These are phyloP conservation scores for Mesorhabditis sp. DNA, from an alignment of 2,888 invertebrate genomes.

Conservation along the genomic window DNA sequence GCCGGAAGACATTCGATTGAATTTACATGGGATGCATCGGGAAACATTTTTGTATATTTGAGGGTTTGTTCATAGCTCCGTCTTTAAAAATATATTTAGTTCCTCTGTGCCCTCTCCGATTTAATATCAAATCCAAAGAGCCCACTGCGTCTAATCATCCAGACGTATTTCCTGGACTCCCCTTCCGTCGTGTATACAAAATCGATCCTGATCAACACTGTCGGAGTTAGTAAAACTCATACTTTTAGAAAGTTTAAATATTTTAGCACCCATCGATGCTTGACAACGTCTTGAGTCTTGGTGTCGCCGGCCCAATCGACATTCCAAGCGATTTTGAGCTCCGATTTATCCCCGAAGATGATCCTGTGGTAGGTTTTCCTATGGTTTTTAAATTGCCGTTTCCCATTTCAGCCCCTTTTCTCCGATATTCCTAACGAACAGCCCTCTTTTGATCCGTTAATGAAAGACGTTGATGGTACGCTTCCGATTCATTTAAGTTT, in stretches of 20 bases:
- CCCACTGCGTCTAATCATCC: not conserved
- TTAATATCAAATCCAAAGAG: not conserved
- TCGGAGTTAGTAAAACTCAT: not conserved
- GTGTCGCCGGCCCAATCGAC: not conserved
- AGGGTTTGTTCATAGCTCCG: not conserved
- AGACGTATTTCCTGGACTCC: not conserved
- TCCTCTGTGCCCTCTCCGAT: not conserved
- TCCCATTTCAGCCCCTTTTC: too few species aligned
- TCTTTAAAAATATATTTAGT: not conserved
- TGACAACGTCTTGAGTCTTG: not conserved
- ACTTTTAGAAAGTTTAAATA: not conserved
- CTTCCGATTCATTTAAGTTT: too few species aligned
- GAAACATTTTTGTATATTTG: not conserved
- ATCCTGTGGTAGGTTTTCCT: too few species aligned
- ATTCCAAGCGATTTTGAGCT: not conserved
- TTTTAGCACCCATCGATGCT: not conserved
- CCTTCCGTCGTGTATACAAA: not conserved
- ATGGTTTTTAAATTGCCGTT: too few species aligned
- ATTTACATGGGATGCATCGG: conserved; percentile 5
- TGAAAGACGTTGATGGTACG: too few species aligned
- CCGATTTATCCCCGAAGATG: too few species aligned
- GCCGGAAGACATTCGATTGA: not conserved
- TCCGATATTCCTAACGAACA: too few species aligned
- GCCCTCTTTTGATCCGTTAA: too few species aligned
- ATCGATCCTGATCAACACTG: not conserved